Conservation (phyloP, 2,113 vertebrate genomes). For the Dinomys branickii region DNA sequence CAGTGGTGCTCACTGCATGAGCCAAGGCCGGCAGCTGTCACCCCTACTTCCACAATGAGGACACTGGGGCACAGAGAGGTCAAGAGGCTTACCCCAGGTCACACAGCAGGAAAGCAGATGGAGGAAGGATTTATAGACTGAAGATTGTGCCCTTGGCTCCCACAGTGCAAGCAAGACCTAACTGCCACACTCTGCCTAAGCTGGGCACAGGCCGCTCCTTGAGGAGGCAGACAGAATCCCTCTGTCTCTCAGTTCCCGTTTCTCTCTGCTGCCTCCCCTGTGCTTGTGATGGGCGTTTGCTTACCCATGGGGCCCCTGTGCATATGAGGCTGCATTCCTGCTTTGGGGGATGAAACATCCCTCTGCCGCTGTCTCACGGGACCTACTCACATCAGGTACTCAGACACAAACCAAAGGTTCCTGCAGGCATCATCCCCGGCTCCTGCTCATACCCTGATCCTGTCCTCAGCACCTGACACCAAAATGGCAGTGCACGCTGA, state of each 20-base stretch:
- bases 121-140: not conserved
- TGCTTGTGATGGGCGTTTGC: not conserved
- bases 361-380: not conserved
- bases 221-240: not conserved
- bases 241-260: not conserved
- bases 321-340: not conserved
- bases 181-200: accelerated
- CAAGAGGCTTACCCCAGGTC: not conserved
- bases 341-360: not conserved
- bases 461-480: not conserved
- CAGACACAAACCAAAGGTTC: not conserved
- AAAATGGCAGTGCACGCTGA: not conserved
- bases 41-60: not conserved
- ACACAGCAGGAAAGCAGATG: not conserved
- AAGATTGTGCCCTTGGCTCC: not conserved
- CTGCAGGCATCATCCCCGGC: not conserved
- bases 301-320: not conserved
- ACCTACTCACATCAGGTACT: not conserved
- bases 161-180: not conserved
- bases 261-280: not conserved
- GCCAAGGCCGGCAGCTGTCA: not conserved
- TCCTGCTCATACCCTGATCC: not conserved
- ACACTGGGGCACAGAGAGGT: not conserved
- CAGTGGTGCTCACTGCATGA: not conserved
- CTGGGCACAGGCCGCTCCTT: no score